Evolutionary conservation across 2,888 invertebrate species (phyloP).

Genomic region (Eilema caniola): DNA sequence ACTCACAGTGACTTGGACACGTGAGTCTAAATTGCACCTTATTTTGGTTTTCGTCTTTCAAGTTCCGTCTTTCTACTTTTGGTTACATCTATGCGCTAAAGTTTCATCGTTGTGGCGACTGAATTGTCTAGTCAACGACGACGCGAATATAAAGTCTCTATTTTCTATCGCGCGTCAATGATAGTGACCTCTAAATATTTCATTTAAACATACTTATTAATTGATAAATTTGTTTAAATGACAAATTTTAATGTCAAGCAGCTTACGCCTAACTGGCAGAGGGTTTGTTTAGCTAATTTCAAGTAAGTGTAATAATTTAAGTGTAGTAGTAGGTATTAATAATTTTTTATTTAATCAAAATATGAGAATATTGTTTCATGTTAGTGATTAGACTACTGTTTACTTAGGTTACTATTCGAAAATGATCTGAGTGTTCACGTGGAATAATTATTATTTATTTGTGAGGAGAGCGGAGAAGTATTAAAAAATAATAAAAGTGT

Average conservation of each 20-base stretch:
- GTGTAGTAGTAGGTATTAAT: conserved; percentile 28
- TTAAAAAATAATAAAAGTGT: conserved; percentile 35
- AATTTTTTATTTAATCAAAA: conserved; percentile 45
- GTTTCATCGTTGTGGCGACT: conserved; percentile 60
- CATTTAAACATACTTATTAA: conserved; percentile 39
- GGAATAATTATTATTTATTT: conserved; percentile 66
- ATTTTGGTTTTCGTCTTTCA: not conserved
- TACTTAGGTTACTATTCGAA: conserved; percentile 47
- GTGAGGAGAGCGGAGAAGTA: conserved; percentile 51
- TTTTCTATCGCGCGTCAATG: conserved; percentile 53
- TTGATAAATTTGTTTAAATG: conserved; percentile 38
- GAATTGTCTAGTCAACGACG: conserved; percentile 67
- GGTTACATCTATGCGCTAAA: not conserved
- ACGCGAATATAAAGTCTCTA: conserved; percentile 54
- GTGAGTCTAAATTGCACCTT: too few species aligned
- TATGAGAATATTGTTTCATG: conserved; percentile 42
- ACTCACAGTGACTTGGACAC: too few species aligned
- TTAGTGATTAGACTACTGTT: conserved; percentile 44
- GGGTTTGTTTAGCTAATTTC: conserved; percentile 53
- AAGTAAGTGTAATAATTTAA: conserved; percentile 47
- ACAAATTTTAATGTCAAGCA: conserved; percentile 61
- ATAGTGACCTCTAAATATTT: conserved; percentile 54
- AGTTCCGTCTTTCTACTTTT: not conserved
- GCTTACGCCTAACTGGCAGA: conserved; percentile 58
- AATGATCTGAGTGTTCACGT: conserved; percentile 68